Conservation (phyloP, 2,113 vertebrate genomes). For the Aspidoscelis tigris region DNA sequence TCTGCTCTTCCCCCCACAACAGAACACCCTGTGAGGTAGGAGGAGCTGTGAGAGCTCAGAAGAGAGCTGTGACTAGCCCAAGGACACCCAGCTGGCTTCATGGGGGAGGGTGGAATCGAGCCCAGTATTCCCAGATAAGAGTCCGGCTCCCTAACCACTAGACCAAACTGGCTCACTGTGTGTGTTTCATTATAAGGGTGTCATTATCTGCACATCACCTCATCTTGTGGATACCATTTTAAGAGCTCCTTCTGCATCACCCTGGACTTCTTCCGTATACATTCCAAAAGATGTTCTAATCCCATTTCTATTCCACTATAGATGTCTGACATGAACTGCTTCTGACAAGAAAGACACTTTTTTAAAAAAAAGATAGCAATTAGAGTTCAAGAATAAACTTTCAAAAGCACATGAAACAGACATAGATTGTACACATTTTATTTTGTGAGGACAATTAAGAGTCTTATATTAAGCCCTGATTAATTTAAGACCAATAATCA, state of each 20-base stretch:
- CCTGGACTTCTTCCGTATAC: slow-evolving; percentile 71
- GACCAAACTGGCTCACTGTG: no score
- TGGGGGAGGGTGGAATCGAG: no score
- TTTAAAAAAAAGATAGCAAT: neutral
- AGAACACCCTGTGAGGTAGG: no score
- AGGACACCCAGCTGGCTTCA: no score
- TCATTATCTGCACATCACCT: slow-evolving; percentile 71
- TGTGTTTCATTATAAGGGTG: neutral
- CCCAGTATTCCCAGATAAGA: no score
- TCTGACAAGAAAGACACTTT: slow-evolving; percentile 62
- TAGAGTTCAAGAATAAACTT: neutral
- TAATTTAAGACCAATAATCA: neutral
- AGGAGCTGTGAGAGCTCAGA: no score
- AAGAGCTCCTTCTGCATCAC: slow-evolving; percentile 76
- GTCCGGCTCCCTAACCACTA: no score
- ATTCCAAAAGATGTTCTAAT: slow-evolving; percentile 76
- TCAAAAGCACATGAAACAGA: neutral
- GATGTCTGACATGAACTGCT: slow-evolving; percentile 67
- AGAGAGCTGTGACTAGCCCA: no score
- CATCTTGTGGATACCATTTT: slow-evolving; percentile 69
- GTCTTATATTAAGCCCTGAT: neutral
- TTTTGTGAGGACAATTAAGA: neutral
- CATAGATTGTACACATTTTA: neutral
- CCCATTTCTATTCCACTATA: slow-evolving; percentile 80
- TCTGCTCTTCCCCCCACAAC: no score